Conservation (phyloP, 2,113 vertebrate genomes). For the Myotis lucifugus region DNA sequence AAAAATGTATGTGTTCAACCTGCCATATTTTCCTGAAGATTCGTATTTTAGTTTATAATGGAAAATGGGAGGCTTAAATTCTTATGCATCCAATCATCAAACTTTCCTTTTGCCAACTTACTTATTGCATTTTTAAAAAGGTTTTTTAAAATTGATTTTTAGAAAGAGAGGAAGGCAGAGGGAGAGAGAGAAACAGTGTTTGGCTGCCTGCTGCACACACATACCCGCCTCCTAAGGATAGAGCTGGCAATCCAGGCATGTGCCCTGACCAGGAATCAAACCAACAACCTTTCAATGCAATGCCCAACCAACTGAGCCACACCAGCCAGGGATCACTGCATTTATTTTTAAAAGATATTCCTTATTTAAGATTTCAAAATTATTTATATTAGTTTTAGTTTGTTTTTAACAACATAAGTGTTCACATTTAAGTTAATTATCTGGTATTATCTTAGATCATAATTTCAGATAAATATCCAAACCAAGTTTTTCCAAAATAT, state of each 20-base stretch:
- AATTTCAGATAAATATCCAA: constrained; percentile 21
- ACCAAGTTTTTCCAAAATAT: background rate
- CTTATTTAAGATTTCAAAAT: background rate
- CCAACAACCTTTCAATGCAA: background rate
- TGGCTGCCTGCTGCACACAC: background rate
- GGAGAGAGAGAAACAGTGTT: background rate
- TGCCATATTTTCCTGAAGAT: background rate
- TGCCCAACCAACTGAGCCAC: background rate
- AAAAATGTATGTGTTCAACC: background rate
- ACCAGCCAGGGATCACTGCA: background rate
- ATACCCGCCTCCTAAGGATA: background rate
- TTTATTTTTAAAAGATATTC: background rate
- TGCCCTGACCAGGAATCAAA: background rate
- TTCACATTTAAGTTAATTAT: constrained; percentile 15
- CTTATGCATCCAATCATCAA: background rate
- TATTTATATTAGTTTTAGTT: background rate
- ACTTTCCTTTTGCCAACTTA: background rate
- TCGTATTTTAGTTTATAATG: constrained; percentile 31
- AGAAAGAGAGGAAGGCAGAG: background rate
- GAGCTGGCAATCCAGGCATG: background rate
- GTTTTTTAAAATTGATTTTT: background rate
- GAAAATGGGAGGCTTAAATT: background rate
- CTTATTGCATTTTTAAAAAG: background rate
- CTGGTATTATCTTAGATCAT: background rate
- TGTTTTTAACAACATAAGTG: background rate